Percentiles rank a stretch among this genome's conserved stretches.
Evolutionary conservation across 2,797 vertebrate species (phyloP).

Genomic region (Nannoperca obscura): DNA sequence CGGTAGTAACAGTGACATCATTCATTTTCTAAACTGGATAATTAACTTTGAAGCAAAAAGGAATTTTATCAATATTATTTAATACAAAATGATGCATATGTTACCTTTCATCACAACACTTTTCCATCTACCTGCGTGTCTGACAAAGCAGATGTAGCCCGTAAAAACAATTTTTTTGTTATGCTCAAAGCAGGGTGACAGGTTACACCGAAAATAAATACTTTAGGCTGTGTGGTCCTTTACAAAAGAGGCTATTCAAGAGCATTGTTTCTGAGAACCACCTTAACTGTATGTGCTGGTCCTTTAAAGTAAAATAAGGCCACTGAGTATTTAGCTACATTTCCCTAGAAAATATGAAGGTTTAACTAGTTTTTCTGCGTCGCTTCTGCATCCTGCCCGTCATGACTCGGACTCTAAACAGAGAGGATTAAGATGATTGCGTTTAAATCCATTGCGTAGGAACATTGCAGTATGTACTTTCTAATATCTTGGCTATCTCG

Average conservation of each 20-base stretch:
- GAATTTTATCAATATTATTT: background rate
- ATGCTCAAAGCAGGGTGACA: constrained; percentile 22
- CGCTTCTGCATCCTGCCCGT: background rate
- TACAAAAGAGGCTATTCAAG: constrained; percentile 33
- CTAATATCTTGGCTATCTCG: constrained; percentile 43
- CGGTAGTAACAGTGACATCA: background rate
- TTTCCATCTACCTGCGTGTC: constrained; percentile 24
- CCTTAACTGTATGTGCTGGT: background rate
- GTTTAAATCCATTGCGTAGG: constrained; percentile 65
- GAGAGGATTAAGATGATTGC: constrained; percentile 69
- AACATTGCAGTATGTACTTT: constrained; percentile 41
- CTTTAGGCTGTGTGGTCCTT: constrained; percentile 11
- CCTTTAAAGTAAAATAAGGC: constrained; percentile 14
- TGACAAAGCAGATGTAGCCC: constrained; percentile 19
- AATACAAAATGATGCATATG: background rate
- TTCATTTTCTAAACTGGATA: background rate
- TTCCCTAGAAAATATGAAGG: constrained; percentile 11
- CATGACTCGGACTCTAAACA: constrained; percentile 28
- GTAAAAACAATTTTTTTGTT: constrained; percentile 33
- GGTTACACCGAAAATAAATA: constrained; percentile 37
- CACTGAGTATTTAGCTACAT: background rate
- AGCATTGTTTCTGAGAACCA: constrained; percentile 26
- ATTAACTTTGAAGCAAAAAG: background rate
- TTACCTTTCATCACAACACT: background rate
- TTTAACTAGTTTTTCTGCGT: background rate